These are phyloP conservation scores for Equus quagga DNA, from an alignment of 2,113 vertebrate genomes.

Conservation along the genomic window DNA sequence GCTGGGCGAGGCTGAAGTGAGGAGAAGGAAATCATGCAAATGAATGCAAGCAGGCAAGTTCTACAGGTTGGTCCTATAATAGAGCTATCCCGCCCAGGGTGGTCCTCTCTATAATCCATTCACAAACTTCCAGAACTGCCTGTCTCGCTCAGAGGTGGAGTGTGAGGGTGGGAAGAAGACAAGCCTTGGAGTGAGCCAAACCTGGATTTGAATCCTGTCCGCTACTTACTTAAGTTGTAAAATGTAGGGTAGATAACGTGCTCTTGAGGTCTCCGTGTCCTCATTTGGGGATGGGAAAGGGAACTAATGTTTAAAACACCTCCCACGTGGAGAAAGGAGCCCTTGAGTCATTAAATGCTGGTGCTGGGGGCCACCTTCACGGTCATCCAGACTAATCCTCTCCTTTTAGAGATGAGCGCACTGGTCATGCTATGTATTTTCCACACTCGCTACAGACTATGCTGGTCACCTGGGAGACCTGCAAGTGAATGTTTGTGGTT, in stretches of 20 bases:
- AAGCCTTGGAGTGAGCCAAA: not conserved
- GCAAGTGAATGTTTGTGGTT: not conserved
- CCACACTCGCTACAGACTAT: not conserved
- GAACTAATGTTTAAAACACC: not conserved
- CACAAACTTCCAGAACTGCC: not conserved
- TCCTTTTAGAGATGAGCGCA: not conserved
- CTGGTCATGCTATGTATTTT: fast-evolving
- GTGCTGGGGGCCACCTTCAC: not conserved
- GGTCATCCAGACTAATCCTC: not conserved
- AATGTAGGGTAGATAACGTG: not conserved
- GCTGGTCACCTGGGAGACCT: not conserved
- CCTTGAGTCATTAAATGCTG: not conserved
- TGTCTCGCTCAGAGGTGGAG: not conserved
- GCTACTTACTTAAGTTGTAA: not conserved
- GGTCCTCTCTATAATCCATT: not conserved
- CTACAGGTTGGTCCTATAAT: not conserved
- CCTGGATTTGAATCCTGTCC: not conserved
- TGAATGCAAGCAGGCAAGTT: not conserved
- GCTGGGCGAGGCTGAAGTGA: not conserved
- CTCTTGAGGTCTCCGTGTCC: not conserved
- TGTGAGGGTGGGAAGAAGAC: not conserved
- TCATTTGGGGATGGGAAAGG: not conserved
- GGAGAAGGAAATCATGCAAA: not conserved
- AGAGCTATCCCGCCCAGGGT: too few species aligned
- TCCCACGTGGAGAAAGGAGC: not conserved